These are phyloP conservation scores for Maniola jurtina DNA, from an alignment of 1,140 invertebrate genomes.

Conservation along the genomic window DNA sequence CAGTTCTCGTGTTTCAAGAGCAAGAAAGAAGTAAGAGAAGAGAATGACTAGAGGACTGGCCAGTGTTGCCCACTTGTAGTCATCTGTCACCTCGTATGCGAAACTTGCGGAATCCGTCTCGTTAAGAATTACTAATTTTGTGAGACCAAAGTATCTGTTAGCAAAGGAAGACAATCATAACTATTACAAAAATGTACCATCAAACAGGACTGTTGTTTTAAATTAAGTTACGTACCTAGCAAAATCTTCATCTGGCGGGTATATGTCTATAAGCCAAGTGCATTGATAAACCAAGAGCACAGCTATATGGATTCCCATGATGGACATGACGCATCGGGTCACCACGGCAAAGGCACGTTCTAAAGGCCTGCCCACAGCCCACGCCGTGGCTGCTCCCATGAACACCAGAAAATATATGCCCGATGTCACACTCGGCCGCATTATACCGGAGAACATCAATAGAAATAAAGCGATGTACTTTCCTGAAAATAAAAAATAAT, in stretches of 20 bases:
- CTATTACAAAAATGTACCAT: background rate
- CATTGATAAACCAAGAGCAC: constrained; percentile 93
- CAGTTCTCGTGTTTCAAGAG: constrained; percentile 84
- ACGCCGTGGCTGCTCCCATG: constrained; percentile 91
- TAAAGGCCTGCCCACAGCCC: constrained; percentile 90
- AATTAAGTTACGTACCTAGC: constrained; percentile 79
- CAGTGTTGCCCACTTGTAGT: constrained; percentile 62
- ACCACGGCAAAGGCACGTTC: constrained; percentile 86
- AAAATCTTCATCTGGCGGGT: constrained; percentile 84
- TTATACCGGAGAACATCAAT: constrained; percentile 87
- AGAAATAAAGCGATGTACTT: constrained; percentile 85
- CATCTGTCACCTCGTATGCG: constrained; percentile 55
- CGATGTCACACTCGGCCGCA: constrained; percentile 88
- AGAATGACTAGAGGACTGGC: constrained; percentile 80
- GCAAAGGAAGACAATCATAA: background rate
- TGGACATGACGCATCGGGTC: constrained; percentile 84
- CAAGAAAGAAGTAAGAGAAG: constrained; percentile 86
- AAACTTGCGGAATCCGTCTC: constrained; percentile 58
- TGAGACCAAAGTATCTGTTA: constrained; percentile 85
- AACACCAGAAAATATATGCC: constrained; percentile 94
- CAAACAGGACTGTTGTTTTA: too few relatives aligned
- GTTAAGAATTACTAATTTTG: constrained; percentile 79
- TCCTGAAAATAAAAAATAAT: constrained; percentile 70
- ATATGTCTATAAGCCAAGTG: constrained; percentile 86
- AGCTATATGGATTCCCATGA: constrained; percentile 87